Base-by-base conservation (phyloP, 2,888 invertebrate species). In the Drosophila kanekoi region DNA sequence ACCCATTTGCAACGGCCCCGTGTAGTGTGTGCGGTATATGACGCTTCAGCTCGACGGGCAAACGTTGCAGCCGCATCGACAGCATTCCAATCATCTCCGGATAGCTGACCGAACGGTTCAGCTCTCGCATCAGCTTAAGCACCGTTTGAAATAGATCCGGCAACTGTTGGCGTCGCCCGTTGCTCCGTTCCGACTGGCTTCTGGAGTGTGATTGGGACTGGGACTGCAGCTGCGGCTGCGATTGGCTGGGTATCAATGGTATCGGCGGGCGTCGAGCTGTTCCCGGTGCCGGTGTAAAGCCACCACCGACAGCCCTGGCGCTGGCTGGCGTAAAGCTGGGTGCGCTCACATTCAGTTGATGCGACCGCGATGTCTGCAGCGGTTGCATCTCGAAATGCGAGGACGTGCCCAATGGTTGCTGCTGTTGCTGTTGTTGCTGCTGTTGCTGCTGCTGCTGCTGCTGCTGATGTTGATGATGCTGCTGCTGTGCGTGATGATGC, bases 1-100 rank as follows among this genome's bases (percentile, higher is more conserved):
- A 83, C 0, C 83, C 83, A 18, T 87, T 81, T 0, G 47, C 47
- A 5, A 83, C 87, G n/a, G 87, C 85, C 0, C 56, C 49, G 0
- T 67, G 68, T 54, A 83, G 23, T 0, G 64, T 70, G 10, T 87
- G 73, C 1, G 85, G 87, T 2, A 83, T 54, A 5, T 78, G 79
- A 5, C 81, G 87, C 52, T 87, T 83, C 0, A 87, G 40, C 11
- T 87, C 81, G 8, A 71, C 66, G 11, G 76, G 81, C 48, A 66
- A 35, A 0, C 85, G 68, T 3, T 72, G 70, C 43, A 87, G 57
- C 2, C 82, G 71, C 18, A 47, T 8, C n/a, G 81, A 41, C n/a
- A 83, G 48, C 18, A 61, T 44, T 5, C 40, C 62, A 13, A 83
- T 78, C 10, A 83, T 70, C 35, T 87, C 81, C 16, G 67, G 65